Evolutionary conservation across 2,888 invertebrate genomes (phyloP).

Genomic region (Troilus luridus): DNA sequence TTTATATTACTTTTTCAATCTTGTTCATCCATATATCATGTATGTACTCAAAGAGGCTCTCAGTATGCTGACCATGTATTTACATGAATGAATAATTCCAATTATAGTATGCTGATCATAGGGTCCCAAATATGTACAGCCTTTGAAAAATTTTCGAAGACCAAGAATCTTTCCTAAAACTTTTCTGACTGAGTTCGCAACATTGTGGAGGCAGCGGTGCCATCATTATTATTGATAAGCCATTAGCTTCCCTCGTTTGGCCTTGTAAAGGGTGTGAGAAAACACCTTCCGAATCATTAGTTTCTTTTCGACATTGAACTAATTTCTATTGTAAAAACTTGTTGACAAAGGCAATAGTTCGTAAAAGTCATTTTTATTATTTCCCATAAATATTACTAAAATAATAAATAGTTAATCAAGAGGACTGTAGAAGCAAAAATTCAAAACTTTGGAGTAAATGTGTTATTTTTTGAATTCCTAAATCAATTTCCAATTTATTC

Average conservation of each 20-base stretch:
- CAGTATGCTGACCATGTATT: neutral
- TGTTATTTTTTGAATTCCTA: too few species aligned
- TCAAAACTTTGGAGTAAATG: too few species aligned
- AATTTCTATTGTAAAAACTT: neutral
- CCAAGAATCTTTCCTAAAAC: neutral
- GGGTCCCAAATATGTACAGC: neutral
- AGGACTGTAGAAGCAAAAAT: too few species aligned
- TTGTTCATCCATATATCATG: neutral
- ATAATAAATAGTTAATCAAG: too few species aligned
- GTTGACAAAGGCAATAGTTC: neutral
- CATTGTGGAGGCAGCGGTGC: neutral
- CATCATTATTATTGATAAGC: conserved; percentile 15
- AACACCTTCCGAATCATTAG: neutral
- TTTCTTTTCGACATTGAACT: neutral
- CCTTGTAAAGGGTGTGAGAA: neutral
- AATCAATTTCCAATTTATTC: too few species aligned
- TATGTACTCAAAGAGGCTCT: neutral
- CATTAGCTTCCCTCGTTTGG: neutral
- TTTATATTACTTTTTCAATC: neutral
- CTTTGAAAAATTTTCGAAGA: neutral
- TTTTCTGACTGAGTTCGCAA: neutral
- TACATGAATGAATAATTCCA: conserved; percentile 34
- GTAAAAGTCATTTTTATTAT: neutral
- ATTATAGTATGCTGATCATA: conserved; percentile 11
- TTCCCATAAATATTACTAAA: too few species aligned